These are phyloP conservation scores for Choristoneura rosaceana DNA, from an alignment of 2,888 invertebrate species.

Conservation along the genomic window DNA sequence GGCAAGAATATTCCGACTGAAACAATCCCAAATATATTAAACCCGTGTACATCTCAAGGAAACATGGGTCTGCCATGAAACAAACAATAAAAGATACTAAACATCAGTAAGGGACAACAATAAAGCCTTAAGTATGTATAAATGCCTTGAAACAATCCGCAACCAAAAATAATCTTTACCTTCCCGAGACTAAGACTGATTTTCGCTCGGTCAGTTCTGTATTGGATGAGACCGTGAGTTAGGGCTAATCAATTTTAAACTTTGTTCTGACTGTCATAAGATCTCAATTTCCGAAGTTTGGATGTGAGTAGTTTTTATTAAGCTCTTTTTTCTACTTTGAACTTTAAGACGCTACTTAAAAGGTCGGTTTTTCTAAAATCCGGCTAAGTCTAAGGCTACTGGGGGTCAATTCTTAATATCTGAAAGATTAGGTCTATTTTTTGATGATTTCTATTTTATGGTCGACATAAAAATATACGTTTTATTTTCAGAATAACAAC, in stretches of 20 bases:
- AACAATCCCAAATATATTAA: constrained; percentile 26
- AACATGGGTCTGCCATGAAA: constrained; percentile 33
- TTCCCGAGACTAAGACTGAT: constrained; percentile 11
- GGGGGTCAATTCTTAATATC: neutral
- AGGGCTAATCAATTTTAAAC: constrained; percentile 35
- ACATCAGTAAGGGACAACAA: constrained; percentile 28
- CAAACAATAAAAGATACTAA: constrained; percentile 37
- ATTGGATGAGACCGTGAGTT: constrained; percentile 2
- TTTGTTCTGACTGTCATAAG: constrained; percentile 30
- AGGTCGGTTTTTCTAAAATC: neutral
- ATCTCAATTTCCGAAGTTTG: constrained; percentile 30
- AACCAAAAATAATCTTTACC: constrained; percentile 1
- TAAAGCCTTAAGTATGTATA: constrained; percentile 30
- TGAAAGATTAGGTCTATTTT: neutral
- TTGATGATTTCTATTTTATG: too few species aligned
- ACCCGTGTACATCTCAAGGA: constrained; percentile 10
- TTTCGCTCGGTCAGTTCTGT: constrained; percentile 1
- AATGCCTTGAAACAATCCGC: constrained; percentile 18
- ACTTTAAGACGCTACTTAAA: neutral
- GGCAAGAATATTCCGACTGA: constrained; percentile 12
- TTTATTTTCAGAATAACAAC: too few species aligned
- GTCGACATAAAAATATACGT: too few species aligned
- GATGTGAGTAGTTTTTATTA: constrained; percentile 33
- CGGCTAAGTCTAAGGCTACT: neutral
- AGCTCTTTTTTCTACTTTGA: neutral